phyloP scores from a whole-genome alignment of 2,888 invertebrate genomes.

The Acrocera orbiculus region DNA sequence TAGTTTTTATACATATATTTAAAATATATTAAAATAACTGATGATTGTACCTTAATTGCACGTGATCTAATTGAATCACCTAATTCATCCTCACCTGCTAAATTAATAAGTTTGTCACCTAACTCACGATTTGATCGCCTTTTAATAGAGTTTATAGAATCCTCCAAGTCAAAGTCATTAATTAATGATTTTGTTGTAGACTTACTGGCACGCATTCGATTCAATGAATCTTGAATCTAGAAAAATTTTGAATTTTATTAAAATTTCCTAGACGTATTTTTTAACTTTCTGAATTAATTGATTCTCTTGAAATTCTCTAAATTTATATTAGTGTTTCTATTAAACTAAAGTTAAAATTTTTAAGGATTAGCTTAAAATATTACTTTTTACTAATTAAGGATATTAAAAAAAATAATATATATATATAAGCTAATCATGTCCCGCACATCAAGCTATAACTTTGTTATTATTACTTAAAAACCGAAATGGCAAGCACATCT shows the following conservation, averaged over 20 bases:
- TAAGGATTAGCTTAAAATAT: too few species aligned
- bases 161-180: constrained; percentile 38
- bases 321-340: too few species aligned
- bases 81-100: constrained; percentile 41
- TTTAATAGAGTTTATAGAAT: constrained; percentile 37
- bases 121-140: constrained; percentile 31
- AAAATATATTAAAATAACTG: constrained; percentile 8
- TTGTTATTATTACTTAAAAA: too few species aligned
- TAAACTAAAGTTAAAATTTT: too few species aligned
- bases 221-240: constrained; percentile 42
- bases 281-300: too few species aligned
- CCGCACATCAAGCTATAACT: too few species aligned
- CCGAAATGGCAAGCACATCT: too few species aligned
- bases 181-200: constrained; percentile 20
- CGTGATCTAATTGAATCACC: constrained; percentile 36
- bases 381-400: too few species aligned
- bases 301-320: too few species aligned
- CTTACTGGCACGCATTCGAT: constrained; percentile 42
- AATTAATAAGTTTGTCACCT: constrained; percentile 30
- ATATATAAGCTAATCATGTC: too few species aligned
- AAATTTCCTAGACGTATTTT: too few species aligned
- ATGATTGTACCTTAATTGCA: constrained; percentile 23
- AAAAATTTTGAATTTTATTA: constrained; percentile 23
- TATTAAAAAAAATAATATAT: too few species aligned
- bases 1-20: background rate